A percentile compares a stretch with the other conserved stretches of the same genome.
These are phyloP conservation scores for Lathamus discolor DNA, from an alignment of 2,113 vertebrate genomes.

Conservation along the genomic window DNA sequence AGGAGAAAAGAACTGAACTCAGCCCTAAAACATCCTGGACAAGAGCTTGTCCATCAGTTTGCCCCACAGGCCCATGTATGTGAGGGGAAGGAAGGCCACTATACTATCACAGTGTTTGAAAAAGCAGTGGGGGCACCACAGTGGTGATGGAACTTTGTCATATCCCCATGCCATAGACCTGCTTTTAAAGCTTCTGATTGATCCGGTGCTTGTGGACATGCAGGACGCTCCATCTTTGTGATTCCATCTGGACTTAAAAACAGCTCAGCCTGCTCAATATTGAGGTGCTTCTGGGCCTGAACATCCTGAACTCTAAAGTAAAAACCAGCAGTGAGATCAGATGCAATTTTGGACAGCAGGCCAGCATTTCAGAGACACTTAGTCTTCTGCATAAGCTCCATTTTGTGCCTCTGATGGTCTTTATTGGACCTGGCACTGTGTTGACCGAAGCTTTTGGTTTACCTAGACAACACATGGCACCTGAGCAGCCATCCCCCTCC, in stretches of 20 bases:
- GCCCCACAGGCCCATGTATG: background rate
- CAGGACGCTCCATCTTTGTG: background rate
- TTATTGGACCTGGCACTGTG: background rate
- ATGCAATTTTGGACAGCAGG: background rate
- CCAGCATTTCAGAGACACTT: background rate
- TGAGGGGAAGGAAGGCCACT: background rate
- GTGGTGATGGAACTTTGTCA: fast-evolving
- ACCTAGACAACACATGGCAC: background rate
- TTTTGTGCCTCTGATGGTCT: background rate
- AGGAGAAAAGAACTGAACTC: background rate
- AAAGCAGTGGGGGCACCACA: background rate
- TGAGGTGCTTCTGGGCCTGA: background rate
- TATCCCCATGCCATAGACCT: background rate
- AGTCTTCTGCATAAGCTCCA: background rate
- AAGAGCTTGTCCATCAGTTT: background rate
- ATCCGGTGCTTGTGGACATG: fast-evolving
- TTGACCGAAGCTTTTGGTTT: background rate
- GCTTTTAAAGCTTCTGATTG: background rate
- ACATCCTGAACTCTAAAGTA: background rate
- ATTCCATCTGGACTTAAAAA: background rate
- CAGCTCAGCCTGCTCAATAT: fast-evolving
- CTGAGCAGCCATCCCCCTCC: background rate
- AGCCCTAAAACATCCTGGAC: background rate
- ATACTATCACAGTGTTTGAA: background rate
- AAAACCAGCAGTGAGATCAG: background rate